Conservation (phyloP, 2,797 vertebrate species). For the Cirrhinus mrigala region DNA sequence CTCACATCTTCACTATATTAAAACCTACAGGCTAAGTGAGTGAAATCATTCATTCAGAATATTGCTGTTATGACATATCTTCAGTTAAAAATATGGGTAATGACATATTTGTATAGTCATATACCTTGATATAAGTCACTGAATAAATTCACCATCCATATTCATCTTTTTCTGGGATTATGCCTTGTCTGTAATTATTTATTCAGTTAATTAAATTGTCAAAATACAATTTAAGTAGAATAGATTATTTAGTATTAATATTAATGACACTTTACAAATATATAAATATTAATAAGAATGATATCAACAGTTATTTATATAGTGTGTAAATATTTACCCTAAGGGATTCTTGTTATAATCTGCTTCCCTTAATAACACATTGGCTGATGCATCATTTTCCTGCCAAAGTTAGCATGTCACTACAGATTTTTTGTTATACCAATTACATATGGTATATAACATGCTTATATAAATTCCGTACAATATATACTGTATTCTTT, state of each 20-base stretch:
- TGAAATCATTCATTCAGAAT: background rate
- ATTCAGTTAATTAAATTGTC: background rate
- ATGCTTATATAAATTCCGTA: background rate
- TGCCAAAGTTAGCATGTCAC: background rate
- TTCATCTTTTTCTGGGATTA: background rate
- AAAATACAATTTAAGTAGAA: background rate
- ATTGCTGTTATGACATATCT: background rate
- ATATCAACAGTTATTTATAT: background rate
- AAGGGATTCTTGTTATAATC: background rate
- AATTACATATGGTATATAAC: background rate
- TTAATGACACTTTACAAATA: background rate
- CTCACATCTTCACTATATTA: background rate
- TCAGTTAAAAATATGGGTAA: background rate
- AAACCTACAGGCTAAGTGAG: background rate
- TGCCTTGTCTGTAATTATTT: background rate
- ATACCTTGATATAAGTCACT: background rate
- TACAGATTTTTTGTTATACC: background rate
- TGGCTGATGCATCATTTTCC: no score
- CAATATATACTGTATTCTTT: background rate
- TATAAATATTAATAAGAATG: background rate
- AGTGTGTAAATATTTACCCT: background rate
- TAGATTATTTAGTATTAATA: background rate
- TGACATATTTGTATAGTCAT: background rate
- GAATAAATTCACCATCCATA: background rate
- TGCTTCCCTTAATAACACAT: no score